These are phyloP conservation scores for Synergus laeviventris DNA, from an alignment of 2,888 invertebrate species.

Conservation along the genomic window DNA sequence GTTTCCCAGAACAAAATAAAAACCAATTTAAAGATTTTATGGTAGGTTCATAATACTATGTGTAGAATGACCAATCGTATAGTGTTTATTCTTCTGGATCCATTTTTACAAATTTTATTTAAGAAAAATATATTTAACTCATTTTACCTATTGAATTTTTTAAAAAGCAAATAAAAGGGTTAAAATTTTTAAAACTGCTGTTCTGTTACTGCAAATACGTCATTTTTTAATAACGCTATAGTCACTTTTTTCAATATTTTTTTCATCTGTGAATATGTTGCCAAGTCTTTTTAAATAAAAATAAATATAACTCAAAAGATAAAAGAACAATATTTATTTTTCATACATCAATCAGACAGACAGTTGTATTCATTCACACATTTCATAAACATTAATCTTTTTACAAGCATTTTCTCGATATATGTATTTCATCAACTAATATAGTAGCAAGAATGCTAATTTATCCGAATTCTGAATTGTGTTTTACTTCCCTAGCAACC, in stretches of 20 bases:
- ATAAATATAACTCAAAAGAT: not conserved
- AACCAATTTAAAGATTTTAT: not conserved
- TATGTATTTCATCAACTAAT: not conserved
- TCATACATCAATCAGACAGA: not conserved
- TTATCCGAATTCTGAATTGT: not conserved
- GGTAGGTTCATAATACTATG: not conserved
- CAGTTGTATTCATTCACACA: not conserved
- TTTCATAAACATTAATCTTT: conserved; percentile 1
- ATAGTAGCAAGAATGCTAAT: not conserved
- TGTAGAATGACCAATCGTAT: not conserved
- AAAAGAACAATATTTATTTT: conserved; percentile 17
- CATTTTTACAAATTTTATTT: not conserved
- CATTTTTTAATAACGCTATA: not conserved
- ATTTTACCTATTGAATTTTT: no score
- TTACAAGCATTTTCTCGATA: not conserved
- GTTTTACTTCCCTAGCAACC: not conserved
- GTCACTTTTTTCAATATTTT: no score
- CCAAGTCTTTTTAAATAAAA: not conserved
- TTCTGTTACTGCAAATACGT: no score
- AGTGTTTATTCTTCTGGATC: not conserved
- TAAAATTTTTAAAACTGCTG: no score
- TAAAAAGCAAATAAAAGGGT: no score
- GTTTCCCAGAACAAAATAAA: no score
- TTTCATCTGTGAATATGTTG: not conserved
- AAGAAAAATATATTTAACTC: no score